Evolutionary conservation across 2,797 vertebrate genomes (phyloP), one percentile per base, ranked within the genome.

Genomic region (Pseudomugil tenellus): DNA sequence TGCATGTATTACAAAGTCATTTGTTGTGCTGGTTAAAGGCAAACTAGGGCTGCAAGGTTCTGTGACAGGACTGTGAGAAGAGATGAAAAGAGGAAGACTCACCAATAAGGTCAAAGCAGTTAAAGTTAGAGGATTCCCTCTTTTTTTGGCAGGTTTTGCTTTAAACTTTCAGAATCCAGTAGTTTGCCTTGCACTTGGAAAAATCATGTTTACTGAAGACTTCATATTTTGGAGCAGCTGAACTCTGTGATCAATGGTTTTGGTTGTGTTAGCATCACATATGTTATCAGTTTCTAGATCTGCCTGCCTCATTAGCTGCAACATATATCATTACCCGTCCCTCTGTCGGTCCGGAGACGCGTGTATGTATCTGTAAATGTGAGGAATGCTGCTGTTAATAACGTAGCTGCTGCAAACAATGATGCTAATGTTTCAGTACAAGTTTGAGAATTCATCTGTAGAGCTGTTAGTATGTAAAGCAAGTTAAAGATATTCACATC

Each of bases 31-130:
- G 54, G 35, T 35, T 69, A 1, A 49, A 34, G 32, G 9, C 11
- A 0, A 53, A 16, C 17, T 55, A n/a, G 21, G 19, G 11, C 0
- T 16, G 49, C 43, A 6, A 28, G 21, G 17, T 34, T 14, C 49
- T n/a, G 46, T 34, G 58, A 28, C 58, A 46, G 67, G 60, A 51
- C 54, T 41, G 6, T 54, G 7, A 14, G 19, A 55, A 60, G 6
- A 41, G 43, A 49, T 19, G 46, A 31, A 41, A 11, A 35, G 19
- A 35, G 49, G 75, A 57, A 35, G 48, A 55, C n/a, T 26, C 52
- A 62, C 46, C 29, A 55, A 21, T 60, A 64, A 74, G 79, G 70
- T 84, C 81, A 80, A 72, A 73, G 72, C 76, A 81, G 74, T 74
- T 39, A n/a, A 39, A 48, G n/a, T n/a, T 48, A 35, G n/a, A 34